Base-by-base conservation (phyloP, 2,797 vertebrate genomes). In the Tachyglossus aculeatus region DNA sequence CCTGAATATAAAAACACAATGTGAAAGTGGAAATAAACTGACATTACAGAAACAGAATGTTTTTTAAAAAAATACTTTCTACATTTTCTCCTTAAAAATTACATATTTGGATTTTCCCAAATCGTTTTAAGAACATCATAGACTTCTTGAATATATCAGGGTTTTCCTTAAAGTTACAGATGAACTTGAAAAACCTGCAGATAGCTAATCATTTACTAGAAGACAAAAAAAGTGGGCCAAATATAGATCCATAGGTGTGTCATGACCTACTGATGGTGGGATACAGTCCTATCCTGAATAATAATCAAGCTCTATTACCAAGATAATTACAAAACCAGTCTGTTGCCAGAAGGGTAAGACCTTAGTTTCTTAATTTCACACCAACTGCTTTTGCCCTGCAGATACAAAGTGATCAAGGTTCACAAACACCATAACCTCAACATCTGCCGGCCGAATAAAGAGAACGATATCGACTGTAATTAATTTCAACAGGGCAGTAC, bases 241-340 rank as follows among this genome's bases (percentile, higher is more conserved):
- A 51, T 75, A 77, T 73, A 57, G 61, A 73, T 90, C 84, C 74
- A 14, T 2, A 54, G 82, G 66, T 57, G 69, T 83, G 81, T 71
- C 21, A 40, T 88, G 90, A 91, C 89, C 90, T 81, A 81, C 75
- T 83, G 87, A 83, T 76, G 81, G 63, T 82, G 60, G 51, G 89
- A 90, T 71, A 47, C 47, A 1, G 69, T 85, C 82, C 79, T 88
- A 88, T 80, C 74, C 57, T 88, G 89, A 91, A 91, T 91, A 90
- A 90, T 91, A 90, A 93, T 88, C 79, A 89, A 86, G 81, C 83
- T 68, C 86, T 88, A 90, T 92, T 92, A 89, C 82, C 84, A 86
- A 86, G 87, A 90, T 93, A 93, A 93, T 93, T 91, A 90, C 83
- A 89, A 88, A 92, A 81, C 70, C 82, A 85, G 87, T 84, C 80